Evolutionary conservation across 2,113 vertebrate species (phyloP).

Genomic region (Actinemys pallida): DNA sequence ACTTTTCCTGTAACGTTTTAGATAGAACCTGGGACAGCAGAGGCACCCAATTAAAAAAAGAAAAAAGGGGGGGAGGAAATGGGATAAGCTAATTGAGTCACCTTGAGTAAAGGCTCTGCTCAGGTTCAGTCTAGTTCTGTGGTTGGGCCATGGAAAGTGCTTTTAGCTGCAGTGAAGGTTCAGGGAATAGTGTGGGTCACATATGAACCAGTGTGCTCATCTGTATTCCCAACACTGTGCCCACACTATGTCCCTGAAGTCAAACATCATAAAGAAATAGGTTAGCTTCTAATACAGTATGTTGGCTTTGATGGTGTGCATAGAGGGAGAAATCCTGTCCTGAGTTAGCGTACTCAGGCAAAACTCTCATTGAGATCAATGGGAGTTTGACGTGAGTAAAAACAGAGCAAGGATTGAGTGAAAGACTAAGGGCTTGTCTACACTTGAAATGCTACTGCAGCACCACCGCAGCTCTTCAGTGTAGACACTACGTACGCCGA

Average conservation of each 20-base stretch:
- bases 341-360: background rate
- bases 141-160: background rate
- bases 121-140: background rate
- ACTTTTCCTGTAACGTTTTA: accelerated
- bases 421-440: background rate
- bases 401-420: background rate
- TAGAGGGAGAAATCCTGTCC: background rate
- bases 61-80: background rate
- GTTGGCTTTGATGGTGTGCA: background rate
- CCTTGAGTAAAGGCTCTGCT: background rate
- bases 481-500: background rate
- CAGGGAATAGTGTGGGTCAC: background rate
- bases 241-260: background rate
- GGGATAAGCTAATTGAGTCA: background rate
- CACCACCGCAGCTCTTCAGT: background rate
- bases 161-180: background rate
- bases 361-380: background rate
- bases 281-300: background rate
- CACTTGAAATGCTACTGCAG: too few relatives aligned
- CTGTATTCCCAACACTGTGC: background rate
- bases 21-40: background rate
- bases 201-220: background rate
- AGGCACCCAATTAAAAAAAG: background rate
- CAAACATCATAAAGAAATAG: background rate
- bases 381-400: background rate